Conservation (phyloP, 2,888 invertebrate species). For the Asteroscopus sphinx region DNA sequence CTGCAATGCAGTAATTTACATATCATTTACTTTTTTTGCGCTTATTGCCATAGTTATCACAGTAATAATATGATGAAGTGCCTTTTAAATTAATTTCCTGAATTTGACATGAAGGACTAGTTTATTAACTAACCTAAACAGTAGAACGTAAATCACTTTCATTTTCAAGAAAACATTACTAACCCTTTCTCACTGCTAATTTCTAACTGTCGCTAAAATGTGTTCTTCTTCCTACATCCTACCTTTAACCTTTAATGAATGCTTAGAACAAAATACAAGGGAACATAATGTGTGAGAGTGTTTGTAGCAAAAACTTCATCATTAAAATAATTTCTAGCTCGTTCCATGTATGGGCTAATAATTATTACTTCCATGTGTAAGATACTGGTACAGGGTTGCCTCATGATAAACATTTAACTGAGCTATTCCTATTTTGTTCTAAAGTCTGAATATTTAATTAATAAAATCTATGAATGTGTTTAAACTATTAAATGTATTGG, state of each 20-base stretch:
- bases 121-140: not conserved
- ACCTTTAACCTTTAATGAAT: constrained; percentile 1
- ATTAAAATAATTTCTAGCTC: not conserved
- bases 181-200: constrained; percentile 13
- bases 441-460: no score
- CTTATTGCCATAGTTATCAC: constrained; percentile 57
- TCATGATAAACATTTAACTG: not conserved
- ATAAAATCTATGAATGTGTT: no score
- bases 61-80: constrained; percentile 45
- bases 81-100: constrained; percentile 38
- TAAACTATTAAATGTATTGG: no score
- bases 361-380: constrained; percentile 18
- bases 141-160: not conserved
- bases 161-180: constrained; percentile 2
- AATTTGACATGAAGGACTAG: not conserved
- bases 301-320: constrained; percentile 4
- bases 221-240: not conserved
- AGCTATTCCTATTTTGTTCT: constrained; percentile 1
- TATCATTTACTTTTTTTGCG: constrained; percentile 57
- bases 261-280: not conserved
- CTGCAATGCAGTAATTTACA: constrained; percentile 45
- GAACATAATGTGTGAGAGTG: constrained; percentile 1
- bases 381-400: constrained; percentile 11
- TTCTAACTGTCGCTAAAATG: constrained; percentile 7
- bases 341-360: constrained; percentile 12